Base-by-base conservation (phyloP, 2,797 vertebrate genomes). In the Cyclopterus lumpus region DNA sequence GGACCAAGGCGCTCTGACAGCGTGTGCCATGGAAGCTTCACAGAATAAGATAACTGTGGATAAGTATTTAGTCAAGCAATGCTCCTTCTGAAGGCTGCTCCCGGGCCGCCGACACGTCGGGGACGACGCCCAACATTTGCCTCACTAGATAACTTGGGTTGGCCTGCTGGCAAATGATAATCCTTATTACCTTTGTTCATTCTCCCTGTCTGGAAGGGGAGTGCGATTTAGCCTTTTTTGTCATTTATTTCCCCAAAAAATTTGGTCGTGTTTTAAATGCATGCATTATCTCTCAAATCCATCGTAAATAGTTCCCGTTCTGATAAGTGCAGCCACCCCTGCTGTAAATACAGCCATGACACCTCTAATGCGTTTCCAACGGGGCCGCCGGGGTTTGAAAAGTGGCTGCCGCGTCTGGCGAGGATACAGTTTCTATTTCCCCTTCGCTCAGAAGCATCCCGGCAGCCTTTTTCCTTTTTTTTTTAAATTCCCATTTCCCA, bases 11-110 rank as follows among this genome's bases (percentile, higher is more conserved):
- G 3, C 77, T 76, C 64, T 90, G 88, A 90, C 88, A 89, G 81
- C 54, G 18, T 71, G 81, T 88, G 86, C 80, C 80, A 76, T 71
- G 73, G 77, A 84, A 71, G 61, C 82, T 78, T 86, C 77, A 69
- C 59, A 73, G 70, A 79, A 32, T 81, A 66, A 81, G 78, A 88
- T 84, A 83, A 84, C 76, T 75, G 77, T 82, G 83, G 75, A 90
- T 67, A 79, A 67, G 70, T 85, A 82, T 91, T 91, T 91, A 91
- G 81, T 87, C 73, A 76, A 80, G 82, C 77, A 77, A 28, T 51
- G 12, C 77, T 40, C 84, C 75, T 63, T 78, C 69, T 84, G 76
- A 86, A 68, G 73, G 74, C 80, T 68, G 46, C 72, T 85, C 49
- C 76, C 67, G 28, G 28, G 59, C 73, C 74, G 36, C 76, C 79